Conservation (phyloP, 2,113 vertebrate species). For the Cyphomyrus plagiostoma region DNA sequence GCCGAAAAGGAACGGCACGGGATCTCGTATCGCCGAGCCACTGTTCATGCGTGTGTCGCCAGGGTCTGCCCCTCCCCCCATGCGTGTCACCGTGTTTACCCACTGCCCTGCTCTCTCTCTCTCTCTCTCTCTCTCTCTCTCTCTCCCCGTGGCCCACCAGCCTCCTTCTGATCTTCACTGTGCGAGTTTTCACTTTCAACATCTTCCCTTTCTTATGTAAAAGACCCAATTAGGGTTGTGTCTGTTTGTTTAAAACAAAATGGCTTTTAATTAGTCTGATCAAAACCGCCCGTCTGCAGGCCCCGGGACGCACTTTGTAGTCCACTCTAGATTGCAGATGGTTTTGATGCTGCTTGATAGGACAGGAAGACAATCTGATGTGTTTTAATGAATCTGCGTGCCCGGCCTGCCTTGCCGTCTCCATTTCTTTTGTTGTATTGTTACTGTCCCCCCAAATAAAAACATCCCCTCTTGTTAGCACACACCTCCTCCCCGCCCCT, state of each 20-base stretch:
- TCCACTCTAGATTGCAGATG: constrained; percentile 71
- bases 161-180: constrained; percentile 74
- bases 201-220: constrained; percentile 99
- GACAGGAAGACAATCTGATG: constrained; percentile 78
- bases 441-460: constrained; percentile 59
- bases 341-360: constrained; percentile 90
- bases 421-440: constrained; percentile 60
- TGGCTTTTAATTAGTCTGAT: constrained; percentile 99
- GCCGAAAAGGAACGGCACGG: neutral
- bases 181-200: constrained; percentile 92
- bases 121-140: constrained; percentile 23
- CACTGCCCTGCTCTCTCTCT: constrained; percentile 20
- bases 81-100: neutral
- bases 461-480: neutral
- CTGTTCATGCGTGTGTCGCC: neutral
- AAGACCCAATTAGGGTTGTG: constrained; percentile 99
- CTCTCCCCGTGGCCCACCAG: constrained; percentile 65
- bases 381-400: constrained; percentile 84
- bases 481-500: neutral
- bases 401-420: constrained; percentile 71
- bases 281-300: constrained; percentile 88
- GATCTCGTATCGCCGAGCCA: neutral
- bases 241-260: constrained; percentile 99
- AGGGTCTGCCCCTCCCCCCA: neutral
- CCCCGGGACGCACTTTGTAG: constrained; percentile 88